Conservation (phyloP, 2,888 invertebrate genomes). For the Apotomis capreana region DNA sequence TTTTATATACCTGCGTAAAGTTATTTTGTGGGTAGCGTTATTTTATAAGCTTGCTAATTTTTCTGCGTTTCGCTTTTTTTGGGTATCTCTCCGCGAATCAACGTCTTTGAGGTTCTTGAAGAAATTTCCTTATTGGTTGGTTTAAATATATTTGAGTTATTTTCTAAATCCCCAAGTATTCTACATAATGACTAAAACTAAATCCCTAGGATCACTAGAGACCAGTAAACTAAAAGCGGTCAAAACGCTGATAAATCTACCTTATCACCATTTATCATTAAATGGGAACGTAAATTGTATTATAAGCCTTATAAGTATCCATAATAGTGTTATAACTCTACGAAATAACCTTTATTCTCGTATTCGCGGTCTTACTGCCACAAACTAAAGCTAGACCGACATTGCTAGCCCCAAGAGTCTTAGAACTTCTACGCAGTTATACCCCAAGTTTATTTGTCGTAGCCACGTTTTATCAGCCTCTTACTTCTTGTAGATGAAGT, state of each 20-base stretch:
- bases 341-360: conserved; percentile 12
- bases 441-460: conserved; percentile 22
- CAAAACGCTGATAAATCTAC: no score
- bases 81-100: no score
- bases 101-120: no score
- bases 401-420: conserved; percentile 14
- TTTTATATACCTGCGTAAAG: neutral
- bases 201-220: no score
- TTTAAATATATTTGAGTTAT: no score
- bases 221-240: no score
- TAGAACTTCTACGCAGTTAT: conserved; percentile 22
- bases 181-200: no score
- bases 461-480: conserved; percentile 27
- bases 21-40: conserved; percentile 1
- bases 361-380: neutral
- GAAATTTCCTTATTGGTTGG: no score
- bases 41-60: neutral
- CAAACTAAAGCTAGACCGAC: conserved; percentile 18
- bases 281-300: no score
- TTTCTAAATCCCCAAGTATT: no score
- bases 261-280: no score
- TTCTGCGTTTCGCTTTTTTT: neutral
- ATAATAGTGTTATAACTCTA: conserved; percentile 6
- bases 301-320: neutral
- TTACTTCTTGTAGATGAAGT: conserved; percentile 1